These are phyloP conservation scores for Hydropotes inermis DNA, from an alignment of 2,113 vertebrate genomes.

Conservation along the genomic window DNA sequence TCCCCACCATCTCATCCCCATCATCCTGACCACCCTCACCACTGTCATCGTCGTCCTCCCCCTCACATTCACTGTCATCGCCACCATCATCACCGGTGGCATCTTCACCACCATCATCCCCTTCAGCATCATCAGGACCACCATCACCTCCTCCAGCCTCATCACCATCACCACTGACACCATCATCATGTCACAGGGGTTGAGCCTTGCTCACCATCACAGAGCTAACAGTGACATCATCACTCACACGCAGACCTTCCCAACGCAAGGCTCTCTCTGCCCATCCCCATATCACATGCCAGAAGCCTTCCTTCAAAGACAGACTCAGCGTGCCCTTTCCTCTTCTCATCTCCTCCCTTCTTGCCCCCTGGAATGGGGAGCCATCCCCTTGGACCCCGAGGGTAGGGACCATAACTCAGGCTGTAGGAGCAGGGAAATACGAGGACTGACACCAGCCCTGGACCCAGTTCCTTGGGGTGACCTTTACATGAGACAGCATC, in stretches of 20 bases:
- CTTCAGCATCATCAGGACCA: rapidly evolving
- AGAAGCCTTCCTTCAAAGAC: background rate
- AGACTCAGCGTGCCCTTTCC: background rate
- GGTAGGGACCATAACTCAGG: rapidly evolving
- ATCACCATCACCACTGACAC: rapidly evolving
- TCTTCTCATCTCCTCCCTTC: background rate
- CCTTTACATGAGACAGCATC: background rate
- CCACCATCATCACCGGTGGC: too few relatives aligned
- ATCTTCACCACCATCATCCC: background rate
- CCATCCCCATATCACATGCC: rapidly evolving
- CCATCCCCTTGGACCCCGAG: background rate
- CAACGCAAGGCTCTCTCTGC: rapidly evolving
- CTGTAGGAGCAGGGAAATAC: rapidly evolving
- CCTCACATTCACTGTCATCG: rapidly evolving
- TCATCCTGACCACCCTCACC: background rate
- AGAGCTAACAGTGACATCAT: rapidly evolving
- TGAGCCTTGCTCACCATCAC: background rate
- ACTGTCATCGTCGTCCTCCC: rapidly evolving
- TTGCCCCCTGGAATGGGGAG: background rate
- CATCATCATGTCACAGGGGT: rapidly evolving
- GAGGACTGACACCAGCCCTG: rapidly evolving
- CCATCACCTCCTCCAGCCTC: rapidly evolving
- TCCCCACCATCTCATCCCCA: too few relatives aligned
- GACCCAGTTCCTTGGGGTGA: rapidly evolving
- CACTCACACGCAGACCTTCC: background rate